Evolutionary conservation across 1,140 invertebrate genomes (phyloP).

Genomic region (Philotrypesis tridentata): DNA sequence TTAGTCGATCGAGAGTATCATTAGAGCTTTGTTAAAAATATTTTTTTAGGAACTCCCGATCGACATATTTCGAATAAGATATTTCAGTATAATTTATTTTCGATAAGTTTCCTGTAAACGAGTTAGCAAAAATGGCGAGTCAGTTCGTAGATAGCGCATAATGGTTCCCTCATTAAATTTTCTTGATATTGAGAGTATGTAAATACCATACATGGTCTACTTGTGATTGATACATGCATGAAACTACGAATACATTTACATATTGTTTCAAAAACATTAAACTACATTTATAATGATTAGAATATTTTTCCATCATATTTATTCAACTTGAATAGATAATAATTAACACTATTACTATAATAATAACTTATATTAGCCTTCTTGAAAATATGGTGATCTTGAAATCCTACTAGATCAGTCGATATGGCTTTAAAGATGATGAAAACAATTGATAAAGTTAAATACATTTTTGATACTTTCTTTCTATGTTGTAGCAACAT

Average conservation of each 20-base stretch:
- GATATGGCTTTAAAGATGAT: neutral
- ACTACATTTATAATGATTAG: neutral
- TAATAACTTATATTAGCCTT: neutral
- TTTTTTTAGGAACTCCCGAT: neutral
- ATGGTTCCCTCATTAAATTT: neutral
- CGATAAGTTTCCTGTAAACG: neutral
- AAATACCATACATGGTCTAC: conserved; percentile 6
- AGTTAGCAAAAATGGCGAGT: neutral
- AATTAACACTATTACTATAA: neutral
- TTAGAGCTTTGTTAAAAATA: conserved; percentile 24
- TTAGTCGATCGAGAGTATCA: neutral
- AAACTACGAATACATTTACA: no score
- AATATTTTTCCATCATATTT: neutral
- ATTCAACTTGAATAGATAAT: neutral
- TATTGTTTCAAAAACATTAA: conserved; percentile 1
- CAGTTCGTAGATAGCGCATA: neutral
- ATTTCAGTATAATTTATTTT: neutral
- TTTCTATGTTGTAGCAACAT: conserved; percentile 16
- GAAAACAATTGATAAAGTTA: conserved; percentile 8
- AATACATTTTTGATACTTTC: conserved; percentile 11
- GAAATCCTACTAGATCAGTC: neutral
- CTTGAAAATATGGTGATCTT: conserved; percentile 4
- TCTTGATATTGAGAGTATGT: conserved; percentile 10
- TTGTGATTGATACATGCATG: neutral
- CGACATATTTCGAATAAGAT: neutral